phyloP scores from a whole-genome alignment of 1,140 invertebrate species.

The Rhagoletis zephyria region DNA sequence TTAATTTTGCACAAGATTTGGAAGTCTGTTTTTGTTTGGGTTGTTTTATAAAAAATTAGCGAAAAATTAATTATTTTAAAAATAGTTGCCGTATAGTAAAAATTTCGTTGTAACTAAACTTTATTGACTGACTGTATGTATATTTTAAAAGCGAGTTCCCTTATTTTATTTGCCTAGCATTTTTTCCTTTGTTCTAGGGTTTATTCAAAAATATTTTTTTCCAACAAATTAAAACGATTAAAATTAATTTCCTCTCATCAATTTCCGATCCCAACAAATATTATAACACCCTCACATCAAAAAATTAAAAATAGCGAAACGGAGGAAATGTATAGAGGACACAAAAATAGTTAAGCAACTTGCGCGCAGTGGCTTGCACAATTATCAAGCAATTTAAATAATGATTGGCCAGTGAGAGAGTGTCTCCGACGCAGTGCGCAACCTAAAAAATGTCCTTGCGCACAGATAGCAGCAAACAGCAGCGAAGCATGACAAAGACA shows the following conservation, averaged over 20 bases:
- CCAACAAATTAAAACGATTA: constrained; percentile 43
- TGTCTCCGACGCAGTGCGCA: not conserved
- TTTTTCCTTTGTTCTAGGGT: no score
- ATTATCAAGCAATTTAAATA: constrained; percentile 7
- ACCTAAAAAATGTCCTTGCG: not conserved
- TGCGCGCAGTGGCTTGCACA: not conserved
- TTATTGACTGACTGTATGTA: no score
- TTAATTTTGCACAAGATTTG: no score
- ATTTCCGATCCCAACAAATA: not conserved
- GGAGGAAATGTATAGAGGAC: not conserved
- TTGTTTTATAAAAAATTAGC: no score
- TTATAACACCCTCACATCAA: constrained; percentile 30
- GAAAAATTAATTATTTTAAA: no score
- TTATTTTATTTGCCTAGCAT: no score
- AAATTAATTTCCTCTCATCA: constrained; percentile 49
- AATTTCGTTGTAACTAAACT: no score
- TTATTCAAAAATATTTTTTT: not conserved
- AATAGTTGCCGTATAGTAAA: no score
- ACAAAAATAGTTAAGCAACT: not conserved
- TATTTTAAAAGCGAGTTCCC: no score
- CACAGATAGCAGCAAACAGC: not conserved
- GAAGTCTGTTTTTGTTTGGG: no score
- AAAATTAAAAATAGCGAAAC: not conserved
- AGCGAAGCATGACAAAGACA: not conserved
- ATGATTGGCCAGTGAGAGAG: not conserved